Percentiles rank a stretch among this genome's conserved stretches.
Conservation (phyloP, 2,797 vertebrate genomes). For the Catharus ustulatus region DNA sequence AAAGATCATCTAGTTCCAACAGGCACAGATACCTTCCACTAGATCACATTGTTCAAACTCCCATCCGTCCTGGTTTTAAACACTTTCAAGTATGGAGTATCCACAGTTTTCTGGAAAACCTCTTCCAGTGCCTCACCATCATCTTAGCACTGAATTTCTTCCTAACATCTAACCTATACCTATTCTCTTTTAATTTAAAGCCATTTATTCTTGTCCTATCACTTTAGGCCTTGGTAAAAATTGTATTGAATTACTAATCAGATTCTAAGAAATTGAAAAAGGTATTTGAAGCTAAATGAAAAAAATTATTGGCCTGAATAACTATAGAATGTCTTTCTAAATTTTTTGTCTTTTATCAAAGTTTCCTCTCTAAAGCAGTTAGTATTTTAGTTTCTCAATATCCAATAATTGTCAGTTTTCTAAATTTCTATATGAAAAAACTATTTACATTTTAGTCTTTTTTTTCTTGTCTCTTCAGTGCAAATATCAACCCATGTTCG, state of each 20-base stretch:
- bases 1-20: neutral
- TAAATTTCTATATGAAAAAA: neutral
- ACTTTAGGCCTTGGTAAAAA: neutral
- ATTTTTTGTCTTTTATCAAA: neutral
- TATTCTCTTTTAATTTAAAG: neutral
- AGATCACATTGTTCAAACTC: neutral
- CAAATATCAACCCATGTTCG: neutral
- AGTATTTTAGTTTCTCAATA: neutral
- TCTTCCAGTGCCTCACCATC: neutral
- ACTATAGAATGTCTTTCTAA: neutral
- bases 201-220: neutral
- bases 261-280: neutral
- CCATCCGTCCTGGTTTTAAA: neutral
- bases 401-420: neutral
- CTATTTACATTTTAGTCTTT: neutral
- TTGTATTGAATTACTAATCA: neutral
- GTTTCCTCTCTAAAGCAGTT: neutral
- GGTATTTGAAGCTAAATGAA: neutral
- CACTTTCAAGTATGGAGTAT: rapidly evolving
- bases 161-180: neutral
- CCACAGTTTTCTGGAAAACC: neutral
- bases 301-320: neutral
- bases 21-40: rapidly evolving
- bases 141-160: neutral
- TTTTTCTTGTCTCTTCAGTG: neutral